phyloP scores from a whole-genome alignment of 2,797 vertebrate species.

The Tokudaia muenninki region DNA sequence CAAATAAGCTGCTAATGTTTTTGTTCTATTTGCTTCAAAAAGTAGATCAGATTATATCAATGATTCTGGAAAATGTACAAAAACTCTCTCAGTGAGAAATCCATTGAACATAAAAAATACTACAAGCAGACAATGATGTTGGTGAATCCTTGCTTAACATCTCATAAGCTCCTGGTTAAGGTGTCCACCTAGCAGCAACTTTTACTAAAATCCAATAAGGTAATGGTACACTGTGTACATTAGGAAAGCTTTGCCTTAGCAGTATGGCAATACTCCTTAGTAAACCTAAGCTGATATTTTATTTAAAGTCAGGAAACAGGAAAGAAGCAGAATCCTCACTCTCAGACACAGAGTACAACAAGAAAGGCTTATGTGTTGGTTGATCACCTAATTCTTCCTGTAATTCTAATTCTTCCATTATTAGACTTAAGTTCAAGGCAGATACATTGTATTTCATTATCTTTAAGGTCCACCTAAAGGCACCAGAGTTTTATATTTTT shows the following conservation, averaged over 20 bases:
- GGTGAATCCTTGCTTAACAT: not conserved
- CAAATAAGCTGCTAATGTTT: not conserved
- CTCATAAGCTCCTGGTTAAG: not conserved
- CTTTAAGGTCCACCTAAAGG: not conserved
- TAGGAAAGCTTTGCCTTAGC: not conserved
- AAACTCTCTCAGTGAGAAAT: not conserved
- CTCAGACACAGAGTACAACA: not conserved
- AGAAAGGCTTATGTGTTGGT: not conserved
- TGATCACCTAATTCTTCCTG: not conserved
- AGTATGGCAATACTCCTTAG: not conserved
- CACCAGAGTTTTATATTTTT: not conserved
- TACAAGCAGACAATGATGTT: not conserved
- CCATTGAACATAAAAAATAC: not conserved
- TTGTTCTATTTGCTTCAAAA: not conserved
- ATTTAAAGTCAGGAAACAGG: not conserved
- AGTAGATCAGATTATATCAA: not conserved
- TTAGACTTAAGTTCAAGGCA: not conserved
- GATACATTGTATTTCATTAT: not conserved
- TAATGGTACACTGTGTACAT: not conserved
- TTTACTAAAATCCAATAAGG: not conserved
- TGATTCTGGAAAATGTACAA: not conserved
- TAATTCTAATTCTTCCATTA: not conserved
- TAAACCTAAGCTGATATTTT: not conserved
- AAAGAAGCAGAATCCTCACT: not conserved
- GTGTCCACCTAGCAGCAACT: not conserved